A percentile compares a stretch with the other conserved stretches of the same genome.
phyloP scores from a whole-genome alignment of 2,113 vertebrate species.

The Nycticorax nycticorax region DNA sequence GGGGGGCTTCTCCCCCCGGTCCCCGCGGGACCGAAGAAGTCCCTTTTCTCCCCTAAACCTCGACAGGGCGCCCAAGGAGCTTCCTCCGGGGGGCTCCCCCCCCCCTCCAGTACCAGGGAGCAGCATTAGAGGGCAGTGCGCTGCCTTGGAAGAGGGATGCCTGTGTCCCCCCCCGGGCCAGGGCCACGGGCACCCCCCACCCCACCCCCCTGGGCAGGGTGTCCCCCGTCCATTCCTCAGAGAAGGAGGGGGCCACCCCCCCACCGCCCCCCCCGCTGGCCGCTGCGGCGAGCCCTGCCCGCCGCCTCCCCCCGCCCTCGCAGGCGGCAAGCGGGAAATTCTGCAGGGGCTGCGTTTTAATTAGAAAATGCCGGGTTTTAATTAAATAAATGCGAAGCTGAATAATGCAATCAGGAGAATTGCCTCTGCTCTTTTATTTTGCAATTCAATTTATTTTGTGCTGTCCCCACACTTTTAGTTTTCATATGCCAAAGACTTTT shows the following conservation, averaged over 20 bases:
- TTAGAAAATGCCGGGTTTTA: slow-evolving; percentile 30
- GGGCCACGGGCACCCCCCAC: background rate
- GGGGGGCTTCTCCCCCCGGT: no score
- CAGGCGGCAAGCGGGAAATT: background rate
- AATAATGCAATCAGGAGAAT: slow-evolving; percentile 1
- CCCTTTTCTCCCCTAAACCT: background rate
- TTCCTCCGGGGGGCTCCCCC: background rate
- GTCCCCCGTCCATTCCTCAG: background rate
- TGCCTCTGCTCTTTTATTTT: background rate
- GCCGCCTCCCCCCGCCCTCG: background rate
- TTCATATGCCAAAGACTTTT: slow-evolving; percentile 7
- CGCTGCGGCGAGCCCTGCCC: background rate
- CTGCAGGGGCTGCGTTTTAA: slow-evolving; percentile 13
- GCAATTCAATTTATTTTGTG: slow-evolving; percentile 48
- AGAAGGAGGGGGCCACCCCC: background rate
- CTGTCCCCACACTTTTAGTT: background rate
- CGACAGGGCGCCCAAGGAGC: background rate
- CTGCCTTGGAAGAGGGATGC: background rate
- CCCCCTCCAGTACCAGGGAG: background rate
- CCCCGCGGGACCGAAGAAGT: background rate
- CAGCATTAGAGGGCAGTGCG: slow-evolving; percentile 40
- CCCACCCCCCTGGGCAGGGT: background rate
- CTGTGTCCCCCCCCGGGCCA: accelerated
- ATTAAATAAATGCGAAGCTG: slow-evolving; percentile 44
- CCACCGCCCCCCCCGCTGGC: no score